Evolutionary conservation across 2,888 invertebrate species (phyloP).

Genomic region (Syrista parreyssii): DNA sequence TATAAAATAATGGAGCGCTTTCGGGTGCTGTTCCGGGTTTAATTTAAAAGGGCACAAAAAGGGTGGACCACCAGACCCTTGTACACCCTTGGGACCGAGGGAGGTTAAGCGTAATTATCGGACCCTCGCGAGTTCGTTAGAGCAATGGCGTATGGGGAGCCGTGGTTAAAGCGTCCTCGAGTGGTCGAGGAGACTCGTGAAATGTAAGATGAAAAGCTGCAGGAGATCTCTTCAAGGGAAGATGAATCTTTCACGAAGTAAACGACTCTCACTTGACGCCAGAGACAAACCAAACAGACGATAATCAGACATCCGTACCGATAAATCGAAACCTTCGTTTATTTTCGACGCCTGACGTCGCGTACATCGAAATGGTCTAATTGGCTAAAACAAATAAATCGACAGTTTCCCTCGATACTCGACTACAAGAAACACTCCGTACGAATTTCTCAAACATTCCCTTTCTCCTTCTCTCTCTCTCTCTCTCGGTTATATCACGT

Average conservation of each 20-base stretch:
- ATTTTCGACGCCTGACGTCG: background rate
- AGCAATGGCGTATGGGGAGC: conserved; percentile 10
- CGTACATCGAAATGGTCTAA: background rate
- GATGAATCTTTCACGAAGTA: background rate
- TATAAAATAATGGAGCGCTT: conserved; percentile 38
- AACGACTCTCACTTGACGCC: background rate
- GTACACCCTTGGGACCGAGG: conserved; percentile 11
- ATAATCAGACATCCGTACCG: background rate
- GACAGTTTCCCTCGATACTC: background rate
- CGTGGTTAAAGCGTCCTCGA: background rate
- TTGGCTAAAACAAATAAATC: background rate
- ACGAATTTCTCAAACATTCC: background rate
- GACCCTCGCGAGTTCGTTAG: conserved; percentile 30
- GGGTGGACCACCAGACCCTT: conserved; percentile 21
- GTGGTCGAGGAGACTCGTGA: background rate
- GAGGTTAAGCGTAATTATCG: conserved; percentile 31
- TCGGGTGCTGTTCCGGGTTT: conserved; percentile 22
- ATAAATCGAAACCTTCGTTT: background rate
- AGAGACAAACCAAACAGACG: background rate
- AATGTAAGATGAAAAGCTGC: background rate
- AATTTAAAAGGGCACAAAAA: conserved; percentile 31
- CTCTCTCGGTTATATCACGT: background rate
- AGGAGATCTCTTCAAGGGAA: background rate
- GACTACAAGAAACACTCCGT: background rate
- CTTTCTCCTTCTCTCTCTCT: too few species aligned